Conservation (phyloP, 1,140 invertebrate genomes). For the Habropoda laboriosa region DNA sequence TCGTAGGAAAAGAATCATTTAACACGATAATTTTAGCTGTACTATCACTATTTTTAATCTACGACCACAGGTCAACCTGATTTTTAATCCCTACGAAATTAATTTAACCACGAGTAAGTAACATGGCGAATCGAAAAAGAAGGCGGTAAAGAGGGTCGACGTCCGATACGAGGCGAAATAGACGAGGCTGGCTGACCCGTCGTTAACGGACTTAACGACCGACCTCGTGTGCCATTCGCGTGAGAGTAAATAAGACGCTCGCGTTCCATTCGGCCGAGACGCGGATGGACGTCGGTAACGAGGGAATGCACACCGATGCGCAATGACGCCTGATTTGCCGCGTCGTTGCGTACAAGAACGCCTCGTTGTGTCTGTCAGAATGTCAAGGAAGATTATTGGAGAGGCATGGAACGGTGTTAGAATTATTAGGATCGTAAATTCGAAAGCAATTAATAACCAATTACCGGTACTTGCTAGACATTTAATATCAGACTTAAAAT, state of each 20-base stretch:
- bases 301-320: background rate
- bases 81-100: too few relatives aligned
- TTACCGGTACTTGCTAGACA: too few relatives aligned
- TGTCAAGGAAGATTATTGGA: background rate
- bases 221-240: background rate
- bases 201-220: constrained; percentile 32
- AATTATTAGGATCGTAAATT: background rate
- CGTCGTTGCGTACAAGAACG: background rate
- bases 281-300: background rate
- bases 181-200: background rate
- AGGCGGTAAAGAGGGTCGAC: constrained; percentile 13
- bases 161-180: constrained; percentile 16
- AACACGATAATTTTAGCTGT: too few relatives aligned
- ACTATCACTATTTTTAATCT: too few relatives aligned
- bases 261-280: background rate
- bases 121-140: background rate
- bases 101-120: too few relatives aligned
- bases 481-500: too few relatives aligned
- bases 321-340: background rate
- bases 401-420: background rate
- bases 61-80: too few relatives aligned
- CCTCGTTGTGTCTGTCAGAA: background rate
- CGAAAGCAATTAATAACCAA: accelerated
- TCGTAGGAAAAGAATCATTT: too few relatives aligned
- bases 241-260: constrained; percentile 19